A percentile compares a stretch with the other conserved stretches of the same genome.
These are phyloP conservation scores for Andrena marginata DNA, from an alignment of 2,888 invertebrate species.

Conservation along the genomic window DNA sequence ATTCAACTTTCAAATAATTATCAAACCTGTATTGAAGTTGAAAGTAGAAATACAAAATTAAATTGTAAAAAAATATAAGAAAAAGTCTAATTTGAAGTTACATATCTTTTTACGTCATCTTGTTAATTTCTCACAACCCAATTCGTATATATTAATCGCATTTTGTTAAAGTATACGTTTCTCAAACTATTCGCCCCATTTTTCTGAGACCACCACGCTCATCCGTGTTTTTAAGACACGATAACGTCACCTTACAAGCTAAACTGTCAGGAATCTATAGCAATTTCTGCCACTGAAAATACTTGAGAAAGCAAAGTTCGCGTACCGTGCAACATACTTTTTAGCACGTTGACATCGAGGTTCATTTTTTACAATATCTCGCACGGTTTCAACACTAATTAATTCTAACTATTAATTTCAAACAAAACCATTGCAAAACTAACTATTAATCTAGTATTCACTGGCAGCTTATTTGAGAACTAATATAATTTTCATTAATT, in stretches of 20 bases:
- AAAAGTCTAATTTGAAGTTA: no score
- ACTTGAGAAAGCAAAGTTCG: background rate
- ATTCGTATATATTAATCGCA: background rate
- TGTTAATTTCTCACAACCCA: background rate
- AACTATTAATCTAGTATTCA: background rate
- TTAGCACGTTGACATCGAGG: background rate
- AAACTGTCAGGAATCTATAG: background rate
- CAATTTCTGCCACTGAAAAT: no score
- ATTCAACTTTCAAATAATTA: background rate
- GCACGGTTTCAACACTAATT: background rate
- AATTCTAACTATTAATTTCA: background rate
- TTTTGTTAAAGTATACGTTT: background rate
- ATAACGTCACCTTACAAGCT: constrained; percentile 8
- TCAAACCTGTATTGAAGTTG: no score
- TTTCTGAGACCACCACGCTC: background rate
- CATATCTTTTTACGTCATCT: background rate
- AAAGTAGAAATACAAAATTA: no score
- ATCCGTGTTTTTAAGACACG: constrained; percentile 3
- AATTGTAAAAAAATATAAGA: no score
- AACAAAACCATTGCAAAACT: background rate
- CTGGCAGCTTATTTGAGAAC: no score
- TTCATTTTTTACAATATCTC: background rate
- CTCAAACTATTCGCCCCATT: background rate
- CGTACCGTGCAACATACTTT: background rate
- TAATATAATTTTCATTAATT: no score